Percentiles rank a stretch among this genome's conserved stretches.
Conservation (phyloP, 53 echinoderm and acorn worm species). For the Holothuria leucospilota region DNA sequence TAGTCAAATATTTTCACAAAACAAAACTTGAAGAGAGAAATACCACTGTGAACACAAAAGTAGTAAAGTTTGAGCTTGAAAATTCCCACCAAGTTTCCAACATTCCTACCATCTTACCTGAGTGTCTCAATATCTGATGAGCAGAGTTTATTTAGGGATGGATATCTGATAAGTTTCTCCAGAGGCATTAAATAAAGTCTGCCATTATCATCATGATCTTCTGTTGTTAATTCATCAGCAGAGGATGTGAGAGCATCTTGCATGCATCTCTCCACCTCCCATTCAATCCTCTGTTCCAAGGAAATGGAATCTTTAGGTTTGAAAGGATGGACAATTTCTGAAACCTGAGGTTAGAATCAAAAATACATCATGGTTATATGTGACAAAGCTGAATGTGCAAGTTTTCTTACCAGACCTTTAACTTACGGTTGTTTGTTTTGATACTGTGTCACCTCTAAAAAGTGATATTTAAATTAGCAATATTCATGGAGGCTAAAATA, state of each 20-base stretch:
- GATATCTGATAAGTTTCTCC: constrained; percentile 60
- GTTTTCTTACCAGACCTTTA: no score
- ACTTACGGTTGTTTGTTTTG: no score
- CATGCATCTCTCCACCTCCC: constrained; percentile 20
- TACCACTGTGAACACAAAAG: no score
- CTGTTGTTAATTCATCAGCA: not conserved
- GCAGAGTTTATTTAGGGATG: constrained; percentile 64
- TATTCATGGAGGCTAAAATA: no score
- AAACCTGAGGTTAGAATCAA: constrained; percentile 43
- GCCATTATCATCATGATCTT: constrained; percentile 20
- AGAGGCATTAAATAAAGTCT: constrained; percentile 61
- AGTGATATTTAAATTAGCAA: no score
- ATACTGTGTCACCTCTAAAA: no score
- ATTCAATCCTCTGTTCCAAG: not conserved
- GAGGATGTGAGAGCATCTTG: not conserved
- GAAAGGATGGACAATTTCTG: constrained; percentile 58
- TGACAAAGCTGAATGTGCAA: no score
- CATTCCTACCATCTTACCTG: constrained; percentile 51
- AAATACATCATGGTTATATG: not conserved
- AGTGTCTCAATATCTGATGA: constrained; percentile 54
- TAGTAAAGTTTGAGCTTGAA: no score
- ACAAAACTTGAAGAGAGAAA: no score
- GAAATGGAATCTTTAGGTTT: not conserved
- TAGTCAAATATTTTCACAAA: no score
- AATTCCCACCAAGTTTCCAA: no score